These are phyloP conservation scores for Ceyx melanurus DNA, from an alignment of 2,113 vertebrate genomes.

Conservation along the genomic window DNA sequence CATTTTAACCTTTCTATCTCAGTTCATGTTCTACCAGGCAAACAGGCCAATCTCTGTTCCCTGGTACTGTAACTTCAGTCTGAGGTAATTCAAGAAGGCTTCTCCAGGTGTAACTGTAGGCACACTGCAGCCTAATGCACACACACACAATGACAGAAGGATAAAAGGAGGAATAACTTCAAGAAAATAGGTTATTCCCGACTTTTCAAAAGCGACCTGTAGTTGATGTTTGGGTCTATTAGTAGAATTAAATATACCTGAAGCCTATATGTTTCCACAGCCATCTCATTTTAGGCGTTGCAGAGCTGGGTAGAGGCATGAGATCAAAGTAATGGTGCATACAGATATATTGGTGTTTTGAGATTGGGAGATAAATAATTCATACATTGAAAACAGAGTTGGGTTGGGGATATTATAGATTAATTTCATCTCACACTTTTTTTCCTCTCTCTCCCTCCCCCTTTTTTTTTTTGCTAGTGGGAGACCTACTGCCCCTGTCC, in stretches of 20 bases:
- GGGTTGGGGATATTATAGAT: conserved; percentile 49
- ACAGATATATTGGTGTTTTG: conserved; percentile 30
- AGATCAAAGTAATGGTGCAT: conserved; percentile 51
- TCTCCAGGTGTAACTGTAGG: background rate
- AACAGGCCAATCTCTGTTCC: background rate
- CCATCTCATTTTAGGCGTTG: background rate
- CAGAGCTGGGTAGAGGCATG: background rate
- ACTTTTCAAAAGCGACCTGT: background rate
- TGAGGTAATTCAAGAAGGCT: background rate
- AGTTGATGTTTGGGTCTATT: background rate
- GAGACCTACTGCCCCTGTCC: conserved; percentile 53
- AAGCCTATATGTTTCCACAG: background rate
- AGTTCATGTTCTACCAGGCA: background rate
- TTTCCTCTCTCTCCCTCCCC: background rate
- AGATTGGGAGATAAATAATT: conserved; percentile 68
- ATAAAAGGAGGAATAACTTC: background rate
- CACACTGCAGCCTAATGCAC: background rate
- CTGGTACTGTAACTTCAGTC: background rate
- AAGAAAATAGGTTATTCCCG: background rate
- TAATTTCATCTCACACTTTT: conserved; percentile 29
- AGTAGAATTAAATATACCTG: background rate
- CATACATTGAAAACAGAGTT: conserved; percentile 40
- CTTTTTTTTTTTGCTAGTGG: background rate
- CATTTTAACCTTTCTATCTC: background rate
- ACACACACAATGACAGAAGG: background rate